A percentile compares a stretch with the other conserved stretches of the same genome.
These are phyloP conservation scores for Bacillus rossius DNA, from an alignment of 1,140 invertebrate species.

Conservation along the genomic window DNA sequence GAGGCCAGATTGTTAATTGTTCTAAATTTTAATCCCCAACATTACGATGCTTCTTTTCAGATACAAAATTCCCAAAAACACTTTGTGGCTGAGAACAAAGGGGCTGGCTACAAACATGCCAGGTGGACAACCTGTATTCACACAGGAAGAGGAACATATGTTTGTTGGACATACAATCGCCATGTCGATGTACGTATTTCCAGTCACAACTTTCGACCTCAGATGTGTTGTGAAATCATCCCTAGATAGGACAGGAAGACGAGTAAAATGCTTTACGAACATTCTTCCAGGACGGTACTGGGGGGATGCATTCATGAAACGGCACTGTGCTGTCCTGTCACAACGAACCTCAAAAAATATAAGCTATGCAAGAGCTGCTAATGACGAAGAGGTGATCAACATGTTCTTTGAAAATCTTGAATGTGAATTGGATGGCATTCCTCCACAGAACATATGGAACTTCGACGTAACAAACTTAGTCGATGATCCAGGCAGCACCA, in stretches of 20 bases:
- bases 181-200: slow-evolving; percentile 13
- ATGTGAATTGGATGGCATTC: slow-evolving; percentile 17
- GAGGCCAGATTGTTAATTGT: too few species aligned
- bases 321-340: slow-evolving; percentile 12
- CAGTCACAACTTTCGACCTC: slow-evolving; percentile 8
- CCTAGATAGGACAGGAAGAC: slow-evolving; percentile 9
- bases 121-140: too few species aligned
- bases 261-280: slow-evolving; percentile 11
- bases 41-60: too few species aligned
- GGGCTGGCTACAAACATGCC: too few species aligned
- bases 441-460: slow-evolving; percentile 33
- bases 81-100: too few species aligned
- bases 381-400: slow-evolving; percentile 16
- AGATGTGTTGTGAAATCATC: slow-evolving; percentile 15
- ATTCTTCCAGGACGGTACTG: background rate
- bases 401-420: slow-evolving; percentile 18
- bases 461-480: slow-evolving; percentile 41
- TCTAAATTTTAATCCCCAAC: too few species aligned
- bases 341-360: slow-evolving; percentile 22
- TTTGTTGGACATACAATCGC: too few species aligned
- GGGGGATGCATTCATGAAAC: slow-evolving; percentile 9
- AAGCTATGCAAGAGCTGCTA: slow-evolving; percentile 12
- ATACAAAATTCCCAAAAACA: too few species aligned
- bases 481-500: slow-evolving; percentile 26
- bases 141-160: too few species aligned